A percentile compares a stretch with the other conserved stretches of the same genome.
phyloP scores from a whole-genome alignment of 2,797 vertebrate genomes.

The Nannoperca obscura region DNA sequence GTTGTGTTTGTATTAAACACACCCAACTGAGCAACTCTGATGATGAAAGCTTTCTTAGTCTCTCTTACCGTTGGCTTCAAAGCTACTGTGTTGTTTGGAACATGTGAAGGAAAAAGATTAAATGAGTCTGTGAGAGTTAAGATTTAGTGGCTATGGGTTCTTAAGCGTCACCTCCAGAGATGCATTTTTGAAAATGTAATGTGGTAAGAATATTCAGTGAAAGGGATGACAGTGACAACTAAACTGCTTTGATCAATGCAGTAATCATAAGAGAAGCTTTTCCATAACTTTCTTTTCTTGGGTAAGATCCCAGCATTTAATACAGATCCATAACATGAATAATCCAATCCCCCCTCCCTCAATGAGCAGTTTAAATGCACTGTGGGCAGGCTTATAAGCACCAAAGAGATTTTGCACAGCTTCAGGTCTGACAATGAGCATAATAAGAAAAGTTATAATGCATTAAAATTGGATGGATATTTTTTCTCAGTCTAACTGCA shows the following conservation, averaged over 20 bases:
- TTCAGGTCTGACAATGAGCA: not conserved
- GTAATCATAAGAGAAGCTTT: not conserved
- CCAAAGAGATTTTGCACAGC: not conserved
- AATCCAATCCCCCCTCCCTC: not conserved
- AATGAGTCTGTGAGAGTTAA: not conserved
- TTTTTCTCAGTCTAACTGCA: not conserved
- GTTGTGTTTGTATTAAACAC: slow-evolving; percentile 5
- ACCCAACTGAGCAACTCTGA: slow-evolving; percentile 2
- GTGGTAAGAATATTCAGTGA: not conserved
- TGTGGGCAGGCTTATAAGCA: not conserved
- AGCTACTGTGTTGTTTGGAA: not conserved
- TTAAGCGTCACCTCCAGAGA: slow-evolving; percentile 5
- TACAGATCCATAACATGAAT: not conserved
- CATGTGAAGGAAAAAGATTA: slow-evolving; percentile 3
- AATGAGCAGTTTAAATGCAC: not conserved
- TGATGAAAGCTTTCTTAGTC: not conserved
- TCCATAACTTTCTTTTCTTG: not conserved
- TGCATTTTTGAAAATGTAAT: not conserved
- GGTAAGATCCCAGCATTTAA: not conserved
- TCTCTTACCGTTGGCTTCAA: not conserved
- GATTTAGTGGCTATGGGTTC: not conserved
- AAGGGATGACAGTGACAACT: too few relatives aligned
- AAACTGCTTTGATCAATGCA: not conserved
- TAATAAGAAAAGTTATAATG: not conserved
- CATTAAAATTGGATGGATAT: not conserved